These are phyloP conservation scores for Cosmopolites sordidus DNA, from an alignment of 2,888 invertebrate species.

Conservation along the genomic window DNA sequence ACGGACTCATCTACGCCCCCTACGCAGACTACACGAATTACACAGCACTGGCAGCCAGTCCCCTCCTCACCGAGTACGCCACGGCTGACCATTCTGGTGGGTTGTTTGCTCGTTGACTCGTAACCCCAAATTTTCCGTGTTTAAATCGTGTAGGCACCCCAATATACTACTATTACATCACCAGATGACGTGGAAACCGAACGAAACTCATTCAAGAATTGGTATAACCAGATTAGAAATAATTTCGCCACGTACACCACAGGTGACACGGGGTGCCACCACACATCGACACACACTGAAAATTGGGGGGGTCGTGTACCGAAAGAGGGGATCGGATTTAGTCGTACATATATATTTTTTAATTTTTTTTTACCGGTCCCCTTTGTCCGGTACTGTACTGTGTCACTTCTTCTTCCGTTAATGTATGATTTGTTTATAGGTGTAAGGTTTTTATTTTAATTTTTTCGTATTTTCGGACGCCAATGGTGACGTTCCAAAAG, in stretches of 20 bases:
- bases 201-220: too few relatives aligned
- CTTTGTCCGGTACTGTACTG: constrained; percentile 15
- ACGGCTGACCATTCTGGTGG: constrained; percentile 92
- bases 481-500: constrained; percentile 5
- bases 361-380: constrained; percentile 1
- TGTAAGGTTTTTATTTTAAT: constrained; percentile 12
- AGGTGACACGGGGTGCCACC: background rate
- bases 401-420: constrained; percentile 15
- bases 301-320: constrained; percentile 18
- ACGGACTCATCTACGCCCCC: constrained; percentile 83
- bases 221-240: too few relatives aligned
- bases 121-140: constrained; percentile 26
- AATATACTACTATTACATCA: constrained; percentile 9
- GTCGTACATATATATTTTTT: background rate
- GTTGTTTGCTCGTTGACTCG: constrained; percentile 77
- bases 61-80: constrained; percentile 78
- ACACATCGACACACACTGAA: constrained; percentile 4
- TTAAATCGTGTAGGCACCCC: constrained; percentile 18
- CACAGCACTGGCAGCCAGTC: constrained; percentile 78
- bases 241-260: background rate
- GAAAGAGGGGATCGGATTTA: constrained; percentile 5
- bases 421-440: constrained; percentile 13
- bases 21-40: constrained; percentile 89
- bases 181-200: background rate
- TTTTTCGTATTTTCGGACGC: constrained; percentile 7